Evolutionary conservation across 1,140 invertebrate species (phyloP).

Genomic region (Magallana ariakensis): DNA sequence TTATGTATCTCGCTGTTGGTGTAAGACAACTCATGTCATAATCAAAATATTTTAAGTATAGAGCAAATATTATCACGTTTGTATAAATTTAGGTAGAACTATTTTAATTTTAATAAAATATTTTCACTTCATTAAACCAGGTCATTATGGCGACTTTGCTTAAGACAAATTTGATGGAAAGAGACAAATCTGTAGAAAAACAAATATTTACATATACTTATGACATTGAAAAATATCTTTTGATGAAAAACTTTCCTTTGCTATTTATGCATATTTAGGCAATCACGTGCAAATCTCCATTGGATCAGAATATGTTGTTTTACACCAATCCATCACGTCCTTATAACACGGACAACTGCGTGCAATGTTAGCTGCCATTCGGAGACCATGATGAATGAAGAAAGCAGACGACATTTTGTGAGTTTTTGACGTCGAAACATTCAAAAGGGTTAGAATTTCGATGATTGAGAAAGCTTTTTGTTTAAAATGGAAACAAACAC

Average conservation of each 20-base stretch:
- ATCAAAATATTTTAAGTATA: no score
- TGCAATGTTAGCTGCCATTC: neutral
- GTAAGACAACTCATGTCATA: no score
- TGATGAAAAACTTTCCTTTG: neutral
- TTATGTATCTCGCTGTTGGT: no score
- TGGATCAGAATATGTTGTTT: neutral
- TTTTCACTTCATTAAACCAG: no score
- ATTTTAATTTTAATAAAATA: no score
- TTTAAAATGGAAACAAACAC: constrained; percentile 2
- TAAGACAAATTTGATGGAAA: neutral
- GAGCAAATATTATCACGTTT: no score
- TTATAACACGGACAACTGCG: neutral
- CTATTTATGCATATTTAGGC: neutral
- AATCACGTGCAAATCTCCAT: neutral
- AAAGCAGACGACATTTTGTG: neutral
- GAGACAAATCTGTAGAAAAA: neutral
- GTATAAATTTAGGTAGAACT: no score
- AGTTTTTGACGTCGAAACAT: neutral
- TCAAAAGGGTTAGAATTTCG: neutral
- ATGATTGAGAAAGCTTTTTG: neutral
- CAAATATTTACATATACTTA: constrained; percentile 4
- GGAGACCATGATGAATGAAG: neutral
- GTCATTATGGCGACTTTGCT: no score
- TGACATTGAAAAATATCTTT: neutral
- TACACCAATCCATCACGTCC: neutral